Base-by-base conservation (phyloP, 2,888 invertebrate species). In the Hipparchia semele region DNA sequence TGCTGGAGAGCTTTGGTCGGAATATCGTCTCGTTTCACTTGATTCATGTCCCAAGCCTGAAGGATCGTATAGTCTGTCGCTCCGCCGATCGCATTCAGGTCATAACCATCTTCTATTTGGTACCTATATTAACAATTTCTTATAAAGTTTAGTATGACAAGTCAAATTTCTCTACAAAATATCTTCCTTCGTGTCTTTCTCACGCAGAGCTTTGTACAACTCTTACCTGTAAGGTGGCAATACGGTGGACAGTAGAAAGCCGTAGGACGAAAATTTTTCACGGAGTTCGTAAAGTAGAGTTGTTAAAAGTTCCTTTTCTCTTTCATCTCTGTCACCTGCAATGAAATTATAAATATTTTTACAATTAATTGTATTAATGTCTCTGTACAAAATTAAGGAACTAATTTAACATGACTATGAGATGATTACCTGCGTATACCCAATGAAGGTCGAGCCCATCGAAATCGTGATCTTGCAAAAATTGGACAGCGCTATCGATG, bases 401-500 rank as follows among this genome's bases (percentile, higher is more conserved):
- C 23, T 23, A 23, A 7, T 53, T 10, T 65, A 9, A 6, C 23
- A 51, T 51, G 33, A 65, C 23, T 23, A 4, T 39, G 8, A 1
- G n/a, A 10, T 33, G 5, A 56, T 73, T 86, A 94, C 94, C 95
- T 79, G 96, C 96, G 84, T 96, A 96, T 76, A 96, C 95, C 96
- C 96, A 98, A 80, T 98, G 96, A 5, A 98, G 91, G 82, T 98
- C 97, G 10, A 98, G 88, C 0, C 98, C 98, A 84, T 98, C 98
- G 81, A 98, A 97, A 72, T 95, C 95, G 79, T 96, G 95, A 73
- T 95, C 94, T 72, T 95, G 94, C 67, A 97, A 84, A 80, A 97
- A 96, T 61, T 90, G 89, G 0, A 96, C 84, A 0, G 96, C 95
- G 59, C 96, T 96, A 56, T 94, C 90, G 13, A 96, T 95, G 82